Evolutionary conservation across 2,797 vertebrate genomes (phyloP), one percentile per base, ranked within the genome.

Genomic region (Periophthalmus magnuspinnatus): DNA sequence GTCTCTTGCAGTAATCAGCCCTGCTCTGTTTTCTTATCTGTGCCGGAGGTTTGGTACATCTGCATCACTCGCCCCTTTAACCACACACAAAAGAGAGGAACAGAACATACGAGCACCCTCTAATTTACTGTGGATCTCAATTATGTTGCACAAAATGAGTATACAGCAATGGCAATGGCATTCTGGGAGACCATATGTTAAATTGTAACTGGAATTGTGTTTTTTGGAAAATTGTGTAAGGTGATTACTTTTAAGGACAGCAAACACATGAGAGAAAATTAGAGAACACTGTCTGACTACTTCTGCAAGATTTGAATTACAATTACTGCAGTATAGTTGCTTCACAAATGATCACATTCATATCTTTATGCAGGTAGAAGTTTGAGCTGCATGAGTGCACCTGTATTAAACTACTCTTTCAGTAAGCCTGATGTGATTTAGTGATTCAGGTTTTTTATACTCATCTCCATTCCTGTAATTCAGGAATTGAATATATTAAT

Each of bases 71-170:
- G 71, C 76, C 65, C 55, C 80, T 84, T 79, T 78, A 86, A 69
- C 72, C 76, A 78, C 86, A 83, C 72, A 77, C 60, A 73, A 79
- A 81, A 55, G 50, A 68, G 68, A 34, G 52, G 63, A 80, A 76
- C 69, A 72, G 77, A 72, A 74, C 57, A 21, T 24, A 75, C 69
- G 36, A 70, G 69, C 68, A 89, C 80, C 84, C 83, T 90, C 67
- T 88, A 88, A 92, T 92, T 90, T 89, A 69, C 74, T 47, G 69
- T 70, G 65, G 77, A 74, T 80, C 65, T 77, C 77, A 88, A 87
- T 87, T 85, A 80, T 74, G 82, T 78, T 76, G 84, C 71, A 72
- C 80, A 83, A 62, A 47, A 70, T 68, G 63, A 13, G 55, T 60
- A 22, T 71, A 45, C 13, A 14, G 41, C 41, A 45, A 5, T 14